phyloP scores from a whole-genome alignment of 2,797 vertebrate genomes.

The Silurus lanzhouensis region DNA sequence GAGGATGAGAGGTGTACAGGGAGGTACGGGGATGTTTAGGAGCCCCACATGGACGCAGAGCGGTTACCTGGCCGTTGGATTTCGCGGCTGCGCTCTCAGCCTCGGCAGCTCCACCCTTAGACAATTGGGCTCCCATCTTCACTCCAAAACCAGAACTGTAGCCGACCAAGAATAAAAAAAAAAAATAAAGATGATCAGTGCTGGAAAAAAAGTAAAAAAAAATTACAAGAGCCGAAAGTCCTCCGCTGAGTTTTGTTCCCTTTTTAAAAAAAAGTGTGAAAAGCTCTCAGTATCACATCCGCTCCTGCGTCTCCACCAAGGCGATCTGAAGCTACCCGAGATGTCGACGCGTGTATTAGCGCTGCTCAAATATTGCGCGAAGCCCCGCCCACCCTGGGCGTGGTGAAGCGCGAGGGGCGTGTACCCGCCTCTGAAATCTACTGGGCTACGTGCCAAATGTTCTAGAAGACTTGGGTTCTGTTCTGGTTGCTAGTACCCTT shows the following conservation, averaged over 20 bases:
- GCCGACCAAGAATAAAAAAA: conserved; percentile 63
- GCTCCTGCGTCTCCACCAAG: conserved; percentile 63
- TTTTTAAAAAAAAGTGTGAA: background rate
- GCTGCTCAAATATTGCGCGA: conserved; percentile 70
- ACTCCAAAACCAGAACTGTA: conserved; percentile 59
- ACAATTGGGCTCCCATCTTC: conserved; percentile 88
- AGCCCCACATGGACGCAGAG: background rate
- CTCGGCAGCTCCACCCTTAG: conserved; percentile 83
- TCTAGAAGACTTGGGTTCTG: background rate
- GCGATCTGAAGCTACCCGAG: conserved; percentile 69
- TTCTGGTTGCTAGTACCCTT: too few species aligned
- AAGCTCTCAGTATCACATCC: conserved; percentile 19
- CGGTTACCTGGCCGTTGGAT: conserved; percentile 88
- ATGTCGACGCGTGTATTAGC: conserved; percentile 69
- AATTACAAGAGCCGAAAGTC: background rate
- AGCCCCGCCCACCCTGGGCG: conserved; percentile 73
- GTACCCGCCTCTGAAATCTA: background rate
- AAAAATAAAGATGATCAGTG: conserved; percentile 37
- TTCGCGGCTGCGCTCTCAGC: conserved; percentile 80
- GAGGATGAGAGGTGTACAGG: background rate
- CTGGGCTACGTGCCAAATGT: background rate
- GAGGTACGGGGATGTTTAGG: background rate
- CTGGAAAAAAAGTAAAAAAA: conserved; percentile 50
- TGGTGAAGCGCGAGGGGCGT: conserved; percentile 24
- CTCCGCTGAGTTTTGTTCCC: background rate